Percentiles rank a stretch among this genome's conserved stretches.
These are phyloP conservation scores for Drosophila tropicalis DNA, from an alignment of 1,140 invertebrate genomes.

Conservation along the genomic window DNA sequence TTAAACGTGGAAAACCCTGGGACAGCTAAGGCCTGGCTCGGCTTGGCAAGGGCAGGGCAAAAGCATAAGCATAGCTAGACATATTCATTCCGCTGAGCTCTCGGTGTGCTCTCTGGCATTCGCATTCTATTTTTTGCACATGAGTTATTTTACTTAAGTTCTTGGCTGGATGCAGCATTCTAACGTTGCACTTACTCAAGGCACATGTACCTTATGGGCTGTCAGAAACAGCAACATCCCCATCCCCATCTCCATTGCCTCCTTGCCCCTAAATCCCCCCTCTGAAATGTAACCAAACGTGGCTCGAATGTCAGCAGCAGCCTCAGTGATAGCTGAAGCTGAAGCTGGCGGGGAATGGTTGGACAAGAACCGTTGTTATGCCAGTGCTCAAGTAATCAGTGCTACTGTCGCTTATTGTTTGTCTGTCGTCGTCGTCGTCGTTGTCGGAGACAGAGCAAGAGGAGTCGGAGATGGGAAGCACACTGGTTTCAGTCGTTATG, in stretches of 20 bases:
- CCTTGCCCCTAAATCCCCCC: slow-evolving; percentile 39
- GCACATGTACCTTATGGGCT: slow-evolving; percentile 70
- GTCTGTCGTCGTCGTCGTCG: slow-evolving; percentile 61
- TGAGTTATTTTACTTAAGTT: slow-evolving; percentile 80
- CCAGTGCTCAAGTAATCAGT: slow-evolving; percentile 72
- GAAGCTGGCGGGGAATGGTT: slow-evolving; percentile 5
- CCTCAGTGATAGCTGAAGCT: slow-evolving; percentile 30
- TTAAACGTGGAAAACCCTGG: slow-evolving; percentile 39
- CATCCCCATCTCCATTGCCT: too few species aligned
- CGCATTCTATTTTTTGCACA: slow-evolving; percentile 70
- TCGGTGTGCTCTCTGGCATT: slow-evolving; percentile 31
- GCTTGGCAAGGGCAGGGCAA: slow-evolving; percentile 46
- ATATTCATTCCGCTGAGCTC: slow-evolving; percentile 40
- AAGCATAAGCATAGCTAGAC: slow-evolving; percentile 60
- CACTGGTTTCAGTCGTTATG: slow-evolving; percentile 18
- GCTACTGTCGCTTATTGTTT: slow-evolving; percentile 79
- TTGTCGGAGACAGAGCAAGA: slow-evolving; percentile 44
- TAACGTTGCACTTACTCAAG: slow-evolving; percentile 75
- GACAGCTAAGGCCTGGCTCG: background rate
- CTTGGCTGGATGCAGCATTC: slow-evolving; percentile 48
- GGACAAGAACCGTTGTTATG: slow-evolving; percentile 48
- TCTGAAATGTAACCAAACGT: slow-evolving; percentile 72
- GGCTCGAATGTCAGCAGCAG: slow-evolving; percentile 70
- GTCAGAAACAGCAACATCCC: slow-evolving; percentile 29
- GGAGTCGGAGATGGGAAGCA: slow-evolving; percentile 12